These are phyloP conservation scores for Psittacula derbiana DNA, from an alignment of 2,797 vertebrate species.

Conservation along the genomic window DNA sequence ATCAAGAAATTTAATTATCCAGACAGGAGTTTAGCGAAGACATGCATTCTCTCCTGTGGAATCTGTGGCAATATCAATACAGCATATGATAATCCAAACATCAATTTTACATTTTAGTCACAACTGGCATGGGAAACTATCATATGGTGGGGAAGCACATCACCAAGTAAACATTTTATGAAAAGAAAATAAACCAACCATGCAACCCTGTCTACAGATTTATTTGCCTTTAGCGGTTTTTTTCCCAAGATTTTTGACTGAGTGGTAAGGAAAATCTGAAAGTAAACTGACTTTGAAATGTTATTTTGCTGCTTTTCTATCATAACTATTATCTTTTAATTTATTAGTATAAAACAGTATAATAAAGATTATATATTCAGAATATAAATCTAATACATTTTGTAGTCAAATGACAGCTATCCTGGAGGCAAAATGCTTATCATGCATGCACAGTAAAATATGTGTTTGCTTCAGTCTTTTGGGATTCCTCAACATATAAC, in stretches of 20 bases:
- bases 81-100: background rate
- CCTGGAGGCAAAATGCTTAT: constrained; percentile 30
- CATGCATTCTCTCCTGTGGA: background rate
- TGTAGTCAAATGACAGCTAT: background rate
- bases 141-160: background rate
- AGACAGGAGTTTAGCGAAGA: background rate
- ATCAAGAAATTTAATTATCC: background rate
- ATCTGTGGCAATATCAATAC: background rate
- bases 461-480: constrained; percentile 11
- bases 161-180: background rate
- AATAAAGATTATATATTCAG: background rate
- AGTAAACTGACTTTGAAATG: background rate
- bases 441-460: constrained; percentile 7
- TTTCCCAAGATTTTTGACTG: background rate
- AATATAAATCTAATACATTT: constrained; percentile 11
- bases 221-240: background rate
- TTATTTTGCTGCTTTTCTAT: background rate
- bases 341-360: background rate
- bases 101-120: background rate
- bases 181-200: rapidly evolving
- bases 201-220: background rate
- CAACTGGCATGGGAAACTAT: background rate
- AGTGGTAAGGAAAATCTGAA: background rate
- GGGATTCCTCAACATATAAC: background rate
- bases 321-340: background rate